Percentiles rank a stretch among this genome's conserved stretches.
Evolutionary conservation across 2,888 invertebrate genomes (phyloP).

Genomic region (Trypoxylon attenuatum): DNA sequence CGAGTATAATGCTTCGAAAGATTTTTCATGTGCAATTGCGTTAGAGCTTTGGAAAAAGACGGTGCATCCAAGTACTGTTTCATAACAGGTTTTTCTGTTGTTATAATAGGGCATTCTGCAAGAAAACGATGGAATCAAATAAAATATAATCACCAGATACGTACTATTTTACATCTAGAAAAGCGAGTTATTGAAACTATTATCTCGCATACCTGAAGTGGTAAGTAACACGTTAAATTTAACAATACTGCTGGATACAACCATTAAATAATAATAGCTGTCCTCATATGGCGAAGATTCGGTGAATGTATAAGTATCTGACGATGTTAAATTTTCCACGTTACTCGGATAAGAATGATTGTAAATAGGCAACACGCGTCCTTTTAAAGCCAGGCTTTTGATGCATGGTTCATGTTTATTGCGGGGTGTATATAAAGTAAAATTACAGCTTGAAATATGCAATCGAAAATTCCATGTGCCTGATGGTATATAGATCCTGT

Average conservation of each 20-base stretch:
- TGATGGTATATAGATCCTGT: constrained; percentile 74
- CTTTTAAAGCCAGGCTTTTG: constrained; percentile 69
- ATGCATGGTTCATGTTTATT: constrained; percentile 66
- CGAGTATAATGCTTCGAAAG: constrained; percentile 40
- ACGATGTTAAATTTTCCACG: constrained; percentile 63
- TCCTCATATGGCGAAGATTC: constrained; percentile 74
- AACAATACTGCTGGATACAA: constrained; percentile 72
- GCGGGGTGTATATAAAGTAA: constrained; percentile 58
- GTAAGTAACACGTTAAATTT: constrained; percentile 72
- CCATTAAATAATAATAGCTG: constrained; percentile 75
- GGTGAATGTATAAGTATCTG: constrained; percentile 67
- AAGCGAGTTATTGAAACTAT: too few species aligned
- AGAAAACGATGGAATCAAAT: constrained; percentile 11
- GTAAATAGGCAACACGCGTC: constrained; percentile 71
- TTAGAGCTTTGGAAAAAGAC: constrained; percentile 40
- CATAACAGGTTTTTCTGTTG: constrained; percentile 57
- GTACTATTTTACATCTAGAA: background rate
- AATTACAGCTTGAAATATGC: constrained; percentile 72
- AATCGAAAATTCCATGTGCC: constrained; percentile 74
- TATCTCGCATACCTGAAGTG: constrained; percentile 67
- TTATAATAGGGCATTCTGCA: constrained; percentile 66
- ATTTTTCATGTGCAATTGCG: constrained; percentile 39
- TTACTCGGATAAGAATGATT: constrained; percentile 60
- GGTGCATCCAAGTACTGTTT: constrained; percentile 49
- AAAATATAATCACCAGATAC: background rate